Evolutionary conservation across 2,797 vertebrate genomes (phyloP).

Genomic region (Chlorospingus semifuscus): DNA sequence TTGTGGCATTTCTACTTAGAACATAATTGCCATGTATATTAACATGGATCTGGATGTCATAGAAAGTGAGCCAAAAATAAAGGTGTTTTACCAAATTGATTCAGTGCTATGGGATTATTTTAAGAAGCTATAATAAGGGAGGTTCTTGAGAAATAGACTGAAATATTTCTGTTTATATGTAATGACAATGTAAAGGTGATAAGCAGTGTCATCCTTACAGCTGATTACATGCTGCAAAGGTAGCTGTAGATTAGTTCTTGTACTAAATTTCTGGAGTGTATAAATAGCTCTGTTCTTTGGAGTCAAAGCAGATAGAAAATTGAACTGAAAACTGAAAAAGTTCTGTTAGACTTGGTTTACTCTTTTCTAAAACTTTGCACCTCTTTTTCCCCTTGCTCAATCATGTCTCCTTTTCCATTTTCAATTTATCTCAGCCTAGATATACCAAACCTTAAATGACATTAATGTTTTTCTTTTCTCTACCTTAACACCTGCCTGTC

Average conservation of each 20-base stretch:
- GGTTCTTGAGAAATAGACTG: neutral
- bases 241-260: neutral
- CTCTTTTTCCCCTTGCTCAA: neutral
- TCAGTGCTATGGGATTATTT: neutral
- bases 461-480: neutral
- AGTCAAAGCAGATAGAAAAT: neutral
- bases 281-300: neutral
- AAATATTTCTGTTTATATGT: neutral
- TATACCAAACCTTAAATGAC: neutral
- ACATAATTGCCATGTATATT: conserved; percentile 23
- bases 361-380: neutral
- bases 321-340: neutral
- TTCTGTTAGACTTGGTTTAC: neutral
- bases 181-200: neutral
- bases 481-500: neutral
- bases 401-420: neutral
- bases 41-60: conserved; percentile 3
- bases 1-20: conserved; percentile 32
- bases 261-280: neutral
- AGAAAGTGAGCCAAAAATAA: conserved; percentile 30
- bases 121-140: conserved; percentile 7
- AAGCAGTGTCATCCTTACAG: neutral
- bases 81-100: neutral
- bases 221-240: neutral
- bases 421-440: neutral